Base-by-base conservation (phyloP, 2,113 vertebrate species). In the Pipra filicauda region DNA sequence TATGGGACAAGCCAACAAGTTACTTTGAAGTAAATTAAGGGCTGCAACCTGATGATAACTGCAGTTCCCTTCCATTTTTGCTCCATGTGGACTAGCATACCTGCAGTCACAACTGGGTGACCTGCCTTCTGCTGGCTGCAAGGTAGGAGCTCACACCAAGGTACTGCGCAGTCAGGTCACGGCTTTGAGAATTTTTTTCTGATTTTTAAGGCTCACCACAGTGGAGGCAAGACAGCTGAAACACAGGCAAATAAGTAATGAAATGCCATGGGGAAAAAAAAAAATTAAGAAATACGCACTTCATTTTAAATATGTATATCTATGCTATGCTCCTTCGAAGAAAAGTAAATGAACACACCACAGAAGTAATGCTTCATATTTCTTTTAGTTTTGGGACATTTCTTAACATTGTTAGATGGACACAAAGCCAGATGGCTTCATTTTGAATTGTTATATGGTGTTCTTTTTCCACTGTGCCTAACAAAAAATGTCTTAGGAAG, bases 341-440 rank as follows among this genome's bases (percentile, higher is more conserved):
- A 37, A 41, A 66, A 65, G 55, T 43, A 76, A 73, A 80, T 61
- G 84, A 86, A 43, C 58, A 35, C 2, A 4, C 20, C 52, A 82
- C 49, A 89, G 89, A 87, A 94, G 66, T 7, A 82, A 59, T 72
- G 44, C 37, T 90, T 78, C 64, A 3, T 81, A 57, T 64, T 96
- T 87, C 79, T 90, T 90, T 73, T 65, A 93, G 80, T 91, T 59
- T 59, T 77, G 70, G 67, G 83, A 39, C 51, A 75, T 71, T 94
- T 91, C 43, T 85, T 95, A 92, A 88, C 76, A 46, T 61, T 79
- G 46, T 85, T 82, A 84, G 88, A 89, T 91, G 71, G 92, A 91
- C 77, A 89, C 75, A 88, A 95, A 94, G 81, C 91, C 91, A 96
- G 86, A 95, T 91, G 88, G 81, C 58, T 97, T 96, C 58, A 69